Evolutionary conservation across 2,113 vertebrate species (phyloP), one percentile per base, ranked within the genome.

Genomic region (Engraulis encrasicolus): DNA sequence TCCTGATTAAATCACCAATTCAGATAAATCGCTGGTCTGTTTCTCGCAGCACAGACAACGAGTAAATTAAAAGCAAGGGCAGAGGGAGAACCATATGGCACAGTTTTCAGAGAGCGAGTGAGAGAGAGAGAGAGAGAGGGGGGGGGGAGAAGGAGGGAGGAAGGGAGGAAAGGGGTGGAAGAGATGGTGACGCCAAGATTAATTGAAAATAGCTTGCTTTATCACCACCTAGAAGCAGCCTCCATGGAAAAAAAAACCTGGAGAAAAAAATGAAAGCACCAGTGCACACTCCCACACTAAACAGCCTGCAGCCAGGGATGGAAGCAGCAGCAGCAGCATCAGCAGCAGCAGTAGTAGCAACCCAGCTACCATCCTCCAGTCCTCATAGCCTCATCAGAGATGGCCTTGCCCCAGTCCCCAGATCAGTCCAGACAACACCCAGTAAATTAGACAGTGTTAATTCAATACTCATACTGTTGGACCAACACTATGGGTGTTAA

Each of bases 71-170:
- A 95, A 94, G 94, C 93, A 93, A 90, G 90, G 90, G 81, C 92
- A 94, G 94, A 95, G 93, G 94, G 92, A 90, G 90, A 93, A 92
- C 93, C 94, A 96, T 96, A 96, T 96, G 95, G 92, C 89, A 87
- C 78, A 89, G 87, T 88, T 93, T 91, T 93, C 91, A 84, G 91
- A 89, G 90, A 92, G 91, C 90, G 87, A 89, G 91, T 90, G 92
- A 93, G 91, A 90, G 66, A 74, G 66, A 18, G 66, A 74, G 12
- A 18, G 66, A 34, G 66, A 36, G 66, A 74, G 66, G 31, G 66
- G 34, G 27, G 17, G 34, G 27, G 17, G 66, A 31, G 66, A 31
- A 31, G 17, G 66, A 74, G 12, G 2, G 61, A 66, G 61, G 23
- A 27, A 61, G 20, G 11, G 7, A 66, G 2, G 5, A 11, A 27